Evolutionary conservation across 92 coral and sea anemone genomes (phyloP), one percentile per base, ranked within the genome.

Genomic region (Porites evermanni): DNA sequence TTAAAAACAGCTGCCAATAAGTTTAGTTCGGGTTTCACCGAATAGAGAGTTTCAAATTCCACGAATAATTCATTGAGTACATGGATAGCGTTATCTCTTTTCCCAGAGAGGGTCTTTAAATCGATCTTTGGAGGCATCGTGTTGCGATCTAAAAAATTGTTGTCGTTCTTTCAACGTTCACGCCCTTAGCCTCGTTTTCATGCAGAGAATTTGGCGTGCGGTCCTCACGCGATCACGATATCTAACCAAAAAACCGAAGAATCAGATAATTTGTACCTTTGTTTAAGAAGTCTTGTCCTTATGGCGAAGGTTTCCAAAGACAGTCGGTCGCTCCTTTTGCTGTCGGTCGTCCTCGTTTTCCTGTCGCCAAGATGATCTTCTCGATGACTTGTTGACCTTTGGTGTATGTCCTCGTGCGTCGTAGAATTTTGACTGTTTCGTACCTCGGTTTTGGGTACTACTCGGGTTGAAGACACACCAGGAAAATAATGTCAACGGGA

Each of bases 11-110:
- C 53, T 18, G 72, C 84, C 50, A 65, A 52, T 52, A 79, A 20
- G 23, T 80, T 69, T 3, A 53, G 84, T 5, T 80, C 29, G 16
- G 84, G 84, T 69, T 67, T 51, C 74, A 80, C 64, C 3, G 66
- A 65, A 66, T 65, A 66, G n/a, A 79, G 29, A 52, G 84, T 23
- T 80, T 80, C 65, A 67, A 68, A 69, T 80, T 80, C 84, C 0
- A 53, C 52, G 53, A 80, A 80, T 69, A 67, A 80, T 67, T 67
- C 70, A 19, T 78, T 78, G 14, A 77, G 81, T 61, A 56, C 56
- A 17, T 44, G 0, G 13, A 63, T 23, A 26, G 71, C 72, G 29
- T 60, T 32, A 6, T 78, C 83, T 38, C 54, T 32, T 8, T 78
- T 50, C 17, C 61, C 79, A 51, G 26, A 52, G 44, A 54, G 75